Base-by-base conservation (phyloP, 2,888 invertebrate species). In the Diarsia brunnea region DNA sequence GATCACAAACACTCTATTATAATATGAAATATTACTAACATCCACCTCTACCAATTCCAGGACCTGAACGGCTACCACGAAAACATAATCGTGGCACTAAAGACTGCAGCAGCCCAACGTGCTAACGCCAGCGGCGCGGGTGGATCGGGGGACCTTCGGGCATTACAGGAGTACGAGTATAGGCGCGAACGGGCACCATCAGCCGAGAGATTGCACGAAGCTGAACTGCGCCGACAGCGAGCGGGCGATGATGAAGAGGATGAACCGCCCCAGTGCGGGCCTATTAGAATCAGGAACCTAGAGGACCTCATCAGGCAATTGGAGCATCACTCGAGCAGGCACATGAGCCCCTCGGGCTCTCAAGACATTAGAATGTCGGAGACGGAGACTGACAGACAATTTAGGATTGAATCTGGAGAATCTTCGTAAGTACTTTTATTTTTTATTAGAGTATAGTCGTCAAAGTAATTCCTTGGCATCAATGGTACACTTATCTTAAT, bases 21-120 rank as follows among this genome's bases (percentile, higher is more conserved):
- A n/a, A n/a, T n/a, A n/a, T n/a, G n/a, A n/a, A n/a, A n/a, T n/a
- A n/a, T n/a, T n/a, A 72, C 45, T 71, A 38, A 81, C 0, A 12
- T 45, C 8, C 4, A 19, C 16, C 12, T 51, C 2, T 10, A 1
- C 4, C 11, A 31, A 21, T 97, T 98, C n/a, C 98, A 98, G 97
- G 98, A 98, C 79, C 97, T 99, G 63, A 98, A 99, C 92, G 99
- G 99, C 61, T 99, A 99, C 95, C 99, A 99, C 94, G 99, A 99
- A 91, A 98, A 98, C 92, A 98, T 99, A 89, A 97, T 99, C 87
- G 98, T 98, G 93, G 99, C 98, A n/a, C 95, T 99, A 89, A 97
- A 98, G 87, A 98, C 97, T 86, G 99, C 99, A 19, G 98, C 98
- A 43, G 97, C 96, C 0, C 98, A 98, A 91, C 97, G 98, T 24